Base-by-base conservation (phyloP, 2,113 vertebrate species). In the Amblyopsis rosae region DNA sequence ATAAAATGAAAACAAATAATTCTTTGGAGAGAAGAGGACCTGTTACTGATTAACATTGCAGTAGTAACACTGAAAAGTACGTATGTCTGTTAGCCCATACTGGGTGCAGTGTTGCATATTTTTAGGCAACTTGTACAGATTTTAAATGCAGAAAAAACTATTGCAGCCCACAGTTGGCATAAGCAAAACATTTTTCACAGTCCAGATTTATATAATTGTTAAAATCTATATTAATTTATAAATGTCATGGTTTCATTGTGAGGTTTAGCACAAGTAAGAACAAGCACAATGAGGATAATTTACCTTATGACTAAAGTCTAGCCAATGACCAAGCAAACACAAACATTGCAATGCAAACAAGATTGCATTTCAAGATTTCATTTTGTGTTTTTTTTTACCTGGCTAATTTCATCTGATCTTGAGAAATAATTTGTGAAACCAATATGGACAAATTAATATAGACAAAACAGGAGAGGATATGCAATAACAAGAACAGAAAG, bases 31-130 rank as follows among this genome's bases (percentile, higher is more conserved):
- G 48, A 75, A 45, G 46, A 56, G 12, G 59, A 67, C 68, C 50
- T 60, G 67, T 15, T 61, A 60, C 16, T 47, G 61, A 35, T 70
- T 65, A 55, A 62, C 41, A 66, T 45, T 58, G 58, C 54, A 59
- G 48, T 64, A 61, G 61, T 67, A 81, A 71, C 65, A 76, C 59
- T 59, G 69, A 59, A 70, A 33, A 35, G 69, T 35, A 62, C 53
- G 19, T 67, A 26, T 53, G 62, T 35, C 72, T 67, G 65, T 66
- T 12, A 67, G 61, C 54, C 62, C 62, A 73, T 15, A 59, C 48
- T 33, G 13, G 67, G 56, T 75, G 77, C 70, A 69, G 57, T 45
- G 73, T 78, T 83, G 76, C 79, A 83, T 80, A 86, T 70, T 35
- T 71, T 75, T 51, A 33, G 65, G 62, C 62, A 61, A 75, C 63